Base-by-base conservation (phyloP, 2,113 vertebrate genomes). In the Columba janthina region DNA sequence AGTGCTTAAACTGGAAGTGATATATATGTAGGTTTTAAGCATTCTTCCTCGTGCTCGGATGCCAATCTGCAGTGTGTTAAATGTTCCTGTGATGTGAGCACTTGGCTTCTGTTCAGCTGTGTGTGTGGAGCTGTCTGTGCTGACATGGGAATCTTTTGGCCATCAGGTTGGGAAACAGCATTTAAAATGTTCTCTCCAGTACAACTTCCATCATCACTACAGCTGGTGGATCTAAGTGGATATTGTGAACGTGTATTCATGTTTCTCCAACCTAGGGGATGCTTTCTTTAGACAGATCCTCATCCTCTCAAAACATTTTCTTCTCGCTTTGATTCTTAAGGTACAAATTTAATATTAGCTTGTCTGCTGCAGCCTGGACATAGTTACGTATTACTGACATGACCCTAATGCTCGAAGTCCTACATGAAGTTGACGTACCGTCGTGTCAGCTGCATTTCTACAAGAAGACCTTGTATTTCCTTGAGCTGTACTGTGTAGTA, bases 361-460 rank as follows among this genome's bases (percentile, higher is more conserved):
- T 16, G 15, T 50, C 58, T 82, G 18, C 32, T 42, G 20, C 11
- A 78, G 44, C 38, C 32, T 34, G 12, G 15, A 21, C 4, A 1
- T 62, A 22, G 10, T 56, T 82, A 25, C 25, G 76, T 69, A 7
- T 61, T 82, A 34, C 29, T 66, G 58, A 29, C 42, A 11, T 19
- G 16, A 66, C 25, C 9, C 26, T 53, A 25, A 24, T 48, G 34
- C 70, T 62, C 5, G 31, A 65, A 60, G 6, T 60, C 6, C 50
- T 42, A 2, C 0, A 29, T 36, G 38, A 84, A 86, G 57, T 25
- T 0, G 1, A 21, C 42, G 13, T 38, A 4, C 31, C 12, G 2
- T 8, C 44, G 17, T 58, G n/a, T 50, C 42, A 32, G 67, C 58
- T 89, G 42, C 21, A 18, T 83, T 78, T 61, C 36, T 75, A 40